Evolutionary conservation across 1,140 invertebrate species (phyloP).

Genomic region (Sinonovacula constricta): DNA sequence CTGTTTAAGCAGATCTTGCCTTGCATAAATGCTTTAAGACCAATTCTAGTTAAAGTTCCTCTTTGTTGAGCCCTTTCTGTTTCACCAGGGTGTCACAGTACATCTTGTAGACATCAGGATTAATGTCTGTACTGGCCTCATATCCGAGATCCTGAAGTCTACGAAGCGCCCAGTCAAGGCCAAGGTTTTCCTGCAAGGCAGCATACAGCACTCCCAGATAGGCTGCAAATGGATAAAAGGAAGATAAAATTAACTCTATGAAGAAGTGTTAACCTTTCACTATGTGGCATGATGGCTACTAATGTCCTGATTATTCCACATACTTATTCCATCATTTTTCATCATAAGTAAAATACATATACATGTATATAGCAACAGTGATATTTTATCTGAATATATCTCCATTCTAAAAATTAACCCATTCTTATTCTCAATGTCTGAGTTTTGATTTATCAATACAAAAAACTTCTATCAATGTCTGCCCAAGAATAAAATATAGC

Average conservation of each 20-base stretch:
- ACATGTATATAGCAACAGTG: not conserved
- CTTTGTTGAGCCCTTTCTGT: not conserved
- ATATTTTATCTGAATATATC: no score
- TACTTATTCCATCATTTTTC: not conserved
- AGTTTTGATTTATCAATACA: no score
- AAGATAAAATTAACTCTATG: not conserved
- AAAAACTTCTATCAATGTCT: no score
- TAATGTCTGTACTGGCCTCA: constrained; percentile 29
- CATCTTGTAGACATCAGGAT: constrained; percentile 40
- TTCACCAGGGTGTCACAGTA: constrained; percentile 27
- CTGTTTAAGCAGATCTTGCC: no score
- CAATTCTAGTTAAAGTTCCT: constrained; percentile 40
- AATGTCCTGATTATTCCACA: not conserved
- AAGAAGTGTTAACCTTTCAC: not conserved
- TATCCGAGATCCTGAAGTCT: constrained; percentile 41
- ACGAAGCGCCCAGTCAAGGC: constrained; percentile 38
- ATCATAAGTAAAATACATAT: not conserved
- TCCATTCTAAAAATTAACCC: no score
- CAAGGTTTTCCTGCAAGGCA: constrained; percentile 24
- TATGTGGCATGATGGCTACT: not conserved
- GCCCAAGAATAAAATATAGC: no score
- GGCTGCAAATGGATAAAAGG: constrained; percentile 17
- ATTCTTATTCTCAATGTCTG: no score
- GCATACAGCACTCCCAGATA: constrained; percentile 45
- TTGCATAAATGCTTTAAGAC: no score